Conservation (phyloP, 2,797 vertebrate species). For the Glyptemys insculpta region DNA sequence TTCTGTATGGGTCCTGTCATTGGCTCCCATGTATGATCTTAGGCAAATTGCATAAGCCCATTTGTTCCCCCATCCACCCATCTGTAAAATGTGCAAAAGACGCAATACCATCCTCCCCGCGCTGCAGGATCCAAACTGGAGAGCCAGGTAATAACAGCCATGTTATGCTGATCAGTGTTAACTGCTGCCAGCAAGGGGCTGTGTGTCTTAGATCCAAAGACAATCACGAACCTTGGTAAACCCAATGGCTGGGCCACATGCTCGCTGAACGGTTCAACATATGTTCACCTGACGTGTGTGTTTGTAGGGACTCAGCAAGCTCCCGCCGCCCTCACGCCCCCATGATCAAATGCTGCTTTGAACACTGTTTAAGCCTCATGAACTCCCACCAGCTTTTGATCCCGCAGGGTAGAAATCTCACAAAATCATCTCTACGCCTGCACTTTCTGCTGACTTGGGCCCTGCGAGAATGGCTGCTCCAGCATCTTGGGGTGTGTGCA, state of each 20-base stretch:
- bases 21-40: background rate
- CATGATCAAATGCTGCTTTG: background rate
- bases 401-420: too few relatives aligned
- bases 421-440: too few relatives aligned
- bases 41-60: background rate
- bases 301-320: background rate
- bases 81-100: background rate
- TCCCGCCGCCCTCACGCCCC: background rate
- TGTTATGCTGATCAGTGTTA: background rate
- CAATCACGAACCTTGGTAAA: background rate
- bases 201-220: background rate
- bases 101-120: fast-evolving
- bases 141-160: background rate
- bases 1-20: background rate
- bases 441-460: too few relatives aligned
- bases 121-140: background rate
- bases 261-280: background rate
- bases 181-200: background rate
- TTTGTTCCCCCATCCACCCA: background rate
- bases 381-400: too few relatives aligned
- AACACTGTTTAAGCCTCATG: background rate
- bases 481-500: background rate
- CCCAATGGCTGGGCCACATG: background rate
- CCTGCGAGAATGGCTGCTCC: background rate
- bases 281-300: background rate